Conservation (phyloP, 2,113 vertebrate species). For the Elanoides forficatus region DNA sequence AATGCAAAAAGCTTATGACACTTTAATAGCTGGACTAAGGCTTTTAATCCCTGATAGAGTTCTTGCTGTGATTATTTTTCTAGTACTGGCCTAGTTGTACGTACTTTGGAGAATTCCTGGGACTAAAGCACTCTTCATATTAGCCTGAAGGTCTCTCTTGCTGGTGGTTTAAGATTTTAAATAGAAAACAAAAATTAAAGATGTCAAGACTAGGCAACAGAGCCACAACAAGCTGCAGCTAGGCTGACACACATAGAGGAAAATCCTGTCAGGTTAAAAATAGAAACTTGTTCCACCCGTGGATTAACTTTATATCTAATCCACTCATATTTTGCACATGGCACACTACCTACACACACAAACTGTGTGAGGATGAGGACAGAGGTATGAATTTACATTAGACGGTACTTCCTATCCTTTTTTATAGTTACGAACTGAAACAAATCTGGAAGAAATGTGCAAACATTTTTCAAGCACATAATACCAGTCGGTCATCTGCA, state of each 20-base stretch:
- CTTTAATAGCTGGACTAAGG: not conserved
- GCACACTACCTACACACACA: not conserved
- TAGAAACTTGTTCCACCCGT: not conserved
- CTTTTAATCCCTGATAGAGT: not conserved
- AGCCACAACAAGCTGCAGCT: not conserved
- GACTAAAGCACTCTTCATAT: not conserved
- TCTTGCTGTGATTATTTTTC: not conserved
- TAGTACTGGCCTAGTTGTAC: not conserved
- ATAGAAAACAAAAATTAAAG: not conserved
- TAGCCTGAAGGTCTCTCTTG: not conserved
- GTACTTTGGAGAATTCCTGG: not conserved
- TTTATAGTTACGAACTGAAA: not conserved
- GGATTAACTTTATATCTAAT: conserved; percentile 59
- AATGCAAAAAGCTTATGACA: not conserved
- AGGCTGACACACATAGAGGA: not conserved
- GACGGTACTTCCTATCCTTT: not conserved
- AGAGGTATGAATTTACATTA: not conserved
- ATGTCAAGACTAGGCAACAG: not conserved
- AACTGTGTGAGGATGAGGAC: not conserved
- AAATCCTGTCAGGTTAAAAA: conserved; percentile 39
- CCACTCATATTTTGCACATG: conserved; percentile 28
- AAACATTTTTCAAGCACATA: not conserved
- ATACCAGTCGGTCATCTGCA: not conserved
- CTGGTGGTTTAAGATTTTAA: not conserved
- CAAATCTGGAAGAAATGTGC: not conserved